phyloP scores from a whole-genome alignment of 2,797 vertebrate genomes.

The Iguana delicatissima region DNA sequence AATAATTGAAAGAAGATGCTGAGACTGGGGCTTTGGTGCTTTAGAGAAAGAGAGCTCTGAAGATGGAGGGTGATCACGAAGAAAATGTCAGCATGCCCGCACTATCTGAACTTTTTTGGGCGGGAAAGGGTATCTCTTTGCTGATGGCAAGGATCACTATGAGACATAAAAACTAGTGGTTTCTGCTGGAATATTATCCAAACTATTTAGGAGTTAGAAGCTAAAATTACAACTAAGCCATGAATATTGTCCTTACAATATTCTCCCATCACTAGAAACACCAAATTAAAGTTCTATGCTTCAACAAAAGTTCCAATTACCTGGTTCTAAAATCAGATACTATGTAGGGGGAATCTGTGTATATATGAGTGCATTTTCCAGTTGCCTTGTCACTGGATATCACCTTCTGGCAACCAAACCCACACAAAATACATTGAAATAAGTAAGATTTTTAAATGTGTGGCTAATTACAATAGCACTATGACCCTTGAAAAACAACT shows the following conservation, averaged over 20 bases:
- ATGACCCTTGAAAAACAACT: constrained; percentile 14
- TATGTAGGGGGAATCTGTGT: background rate
- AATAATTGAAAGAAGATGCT: background rate
- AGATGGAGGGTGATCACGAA: background rate
- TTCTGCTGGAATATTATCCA: too few relatives aligned
- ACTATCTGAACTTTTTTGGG: background rate
- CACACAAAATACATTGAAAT: constrained; percentile 9
- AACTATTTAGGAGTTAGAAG: too few relatives aligned
- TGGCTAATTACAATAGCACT: background rate
- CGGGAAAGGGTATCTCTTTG: background rate
- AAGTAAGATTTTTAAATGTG: background rate
- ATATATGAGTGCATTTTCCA: background rate
- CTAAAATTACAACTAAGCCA: background rate
- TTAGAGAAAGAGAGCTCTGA: background rate
- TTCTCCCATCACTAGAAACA: background rate
- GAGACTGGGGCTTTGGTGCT: background rate
- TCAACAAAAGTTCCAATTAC: background rate
- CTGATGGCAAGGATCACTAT: too few relatives aligned
- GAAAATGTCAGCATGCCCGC: background rate
- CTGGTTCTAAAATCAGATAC: background rate
- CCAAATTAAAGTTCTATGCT: background rate
- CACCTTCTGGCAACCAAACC: constrained; percentile 3
- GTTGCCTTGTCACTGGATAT: background rate
- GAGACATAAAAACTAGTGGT: too few relatives aligned
- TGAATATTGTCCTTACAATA: background rate